Evolutionary conservation across 1,140 invertebrate species (phyloP), one percentile per base, ranked within the genome.

Genomic region (Belonocnema kinseyi): DNA sequence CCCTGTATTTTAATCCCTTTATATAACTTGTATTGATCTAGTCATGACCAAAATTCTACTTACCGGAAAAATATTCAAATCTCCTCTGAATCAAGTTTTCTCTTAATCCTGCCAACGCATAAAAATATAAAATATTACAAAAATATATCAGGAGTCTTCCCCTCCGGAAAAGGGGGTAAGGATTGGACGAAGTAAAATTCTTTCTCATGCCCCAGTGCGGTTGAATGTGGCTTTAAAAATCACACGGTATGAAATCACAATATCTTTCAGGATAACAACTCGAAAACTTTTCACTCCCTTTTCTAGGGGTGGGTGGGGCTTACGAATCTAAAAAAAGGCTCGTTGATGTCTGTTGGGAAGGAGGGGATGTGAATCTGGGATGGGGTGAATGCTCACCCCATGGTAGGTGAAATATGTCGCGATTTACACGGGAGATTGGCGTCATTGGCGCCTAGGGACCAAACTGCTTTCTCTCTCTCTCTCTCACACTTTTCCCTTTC

Each of bases 371-470:
- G 12, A 73, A 75, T 74, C 56, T 61, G 77, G 52, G 17, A n/a
- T 51, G 72, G 82, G 79, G 73, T 79, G 77, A 17, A 40, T 51
- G 33, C 79, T 77, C 81, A 75, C 19, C 53, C 84, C 78, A 75
- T 77, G 77, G 85, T 85, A 86, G 85, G 85, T 90, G 89, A 91
- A 90, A 91, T 91, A 91, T 90, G 89, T 90, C 89, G 89, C 89
- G 89, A 91, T 91, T 90, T 91, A 90, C 86, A 90, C 88, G 87
- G 87, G 86, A 90, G 88, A 90, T 90, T 90, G 89, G 89, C 88
- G 83, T 90, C 88, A 91, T 91, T 89, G 90, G 86, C 86, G 89
- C 80, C 87, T 87, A 78, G 88, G 88, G 89, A 90, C 84, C 83
- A 78, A 88, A 81, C 76, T 58, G 73, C 77, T 71, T 13, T 21